phyloP scores from a whole-genome alignment of 2,888 invertebrate genomes.

The Agrenia bidenticulata region DNA sequence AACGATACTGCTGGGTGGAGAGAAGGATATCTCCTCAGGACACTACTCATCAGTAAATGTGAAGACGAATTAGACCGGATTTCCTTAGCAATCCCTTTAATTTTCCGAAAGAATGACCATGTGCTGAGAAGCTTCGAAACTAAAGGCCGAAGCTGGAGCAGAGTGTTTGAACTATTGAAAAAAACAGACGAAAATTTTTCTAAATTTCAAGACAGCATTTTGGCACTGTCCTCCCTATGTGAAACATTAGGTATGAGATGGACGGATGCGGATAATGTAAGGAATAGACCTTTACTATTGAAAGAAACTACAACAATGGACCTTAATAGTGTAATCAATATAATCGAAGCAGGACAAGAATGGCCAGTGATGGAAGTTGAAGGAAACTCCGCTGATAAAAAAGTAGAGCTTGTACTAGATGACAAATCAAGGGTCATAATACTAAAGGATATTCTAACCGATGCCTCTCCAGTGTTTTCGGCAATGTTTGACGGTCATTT shows the following conservation, averaged over 20 bases:
- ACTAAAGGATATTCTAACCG: slow-evolving; percentile 31
- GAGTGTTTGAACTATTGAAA: slow-evolving; percentile 30
- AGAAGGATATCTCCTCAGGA: slow-evolving; percentile 37
- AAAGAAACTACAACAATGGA: background rate
- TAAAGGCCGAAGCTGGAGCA: slow-evolving; percentile 35
- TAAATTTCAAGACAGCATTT: slow-evolving; percentile 37
- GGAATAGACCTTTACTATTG: background rate
- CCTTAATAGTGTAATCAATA: background rate
- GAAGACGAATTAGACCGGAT: slow-evolving; percentile 25
- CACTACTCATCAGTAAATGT: slow-evolving; percentile 26
- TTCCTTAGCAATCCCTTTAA: slow-evolving; percentile 34
- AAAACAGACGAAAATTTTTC: slow-evolving; percentile 25
- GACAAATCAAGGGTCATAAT: slow-evolving; percentile 28
- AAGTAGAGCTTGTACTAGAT: slow-evolving; percentile 32
- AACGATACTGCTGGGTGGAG: slow-evolving; percentile 45
- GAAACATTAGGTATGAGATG: slow-evolving; percentile 32
- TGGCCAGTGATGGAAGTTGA: background rate
- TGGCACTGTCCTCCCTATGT: slow-evolving; percentile 36
- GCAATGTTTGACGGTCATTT: slow-evolving; percentile 49
- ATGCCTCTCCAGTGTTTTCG: slow-evolving; percentile 43
- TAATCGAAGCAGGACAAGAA: background rate
- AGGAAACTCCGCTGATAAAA: slow-evolving; percentile 7
- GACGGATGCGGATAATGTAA: background rate
- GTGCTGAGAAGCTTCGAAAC: slow-evolving; percentile 32
- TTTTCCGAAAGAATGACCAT: slow-evolving; percentile 29